Evolutionary conservation across 2,797 vertebrate genomes (phyloP).

Genomic region (Hylomyscus alleni): DNA sequence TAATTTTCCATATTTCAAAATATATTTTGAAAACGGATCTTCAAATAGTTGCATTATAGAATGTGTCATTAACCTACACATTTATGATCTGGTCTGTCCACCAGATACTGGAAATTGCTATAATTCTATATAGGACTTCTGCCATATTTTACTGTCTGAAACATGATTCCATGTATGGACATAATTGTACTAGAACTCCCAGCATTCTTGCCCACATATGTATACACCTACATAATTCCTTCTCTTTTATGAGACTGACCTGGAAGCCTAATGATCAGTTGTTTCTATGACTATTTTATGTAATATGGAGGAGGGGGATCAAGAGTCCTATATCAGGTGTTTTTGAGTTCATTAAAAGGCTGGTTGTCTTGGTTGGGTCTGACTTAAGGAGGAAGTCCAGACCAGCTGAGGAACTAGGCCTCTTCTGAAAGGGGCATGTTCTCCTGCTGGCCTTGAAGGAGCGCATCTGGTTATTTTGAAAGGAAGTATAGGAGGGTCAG

Average conservation of each 20-base stretch:
- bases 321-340: not conserved
- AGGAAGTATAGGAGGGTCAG: not conserved
- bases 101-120: not conserved
- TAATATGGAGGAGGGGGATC: not conserved
- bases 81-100: not conserved
- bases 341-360: not conserved
- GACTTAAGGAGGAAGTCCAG: not conserved
- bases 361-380: not conserved
- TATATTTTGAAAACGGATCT: not conserved
- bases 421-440: not conserved
- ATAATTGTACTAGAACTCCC: not conserved
- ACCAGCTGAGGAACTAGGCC: not conserved
- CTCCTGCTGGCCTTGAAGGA: not conserved
- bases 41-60: not conserved
- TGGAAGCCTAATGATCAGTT: not conserved
- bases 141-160: not conserved
- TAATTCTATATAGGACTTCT: not conserved
- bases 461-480: not conserved
- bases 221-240: not conserved
- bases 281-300: not conserved
- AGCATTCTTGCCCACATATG: not conserved
- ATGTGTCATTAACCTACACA: not conserved
- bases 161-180: not conserved
- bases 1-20: constrained; percentile 40
- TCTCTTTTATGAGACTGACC: not conserved